Evolutionary conservation across 2,113 vertebrate genomes (phyloP).

Genomic region (Esox niger): DNA sequence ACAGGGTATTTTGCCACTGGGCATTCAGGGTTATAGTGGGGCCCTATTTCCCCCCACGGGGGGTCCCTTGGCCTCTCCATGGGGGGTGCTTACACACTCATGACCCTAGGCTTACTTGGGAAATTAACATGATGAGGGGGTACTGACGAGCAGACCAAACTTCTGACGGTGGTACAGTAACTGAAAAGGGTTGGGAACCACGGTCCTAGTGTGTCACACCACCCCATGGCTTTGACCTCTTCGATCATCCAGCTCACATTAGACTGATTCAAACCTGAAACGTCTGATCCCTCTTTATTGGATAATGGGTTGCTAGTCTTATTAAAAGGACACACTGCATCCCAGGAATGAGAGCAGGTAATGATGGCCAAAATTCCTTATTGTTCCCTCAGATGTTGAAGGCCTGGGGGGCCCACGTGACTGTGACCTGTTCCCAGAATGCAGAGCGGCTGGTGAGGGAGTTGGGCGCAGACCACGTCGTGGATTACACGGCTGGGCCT

Average conservation of each 20-base stretch:
- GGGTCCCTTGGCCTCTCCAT: too few species aligned
- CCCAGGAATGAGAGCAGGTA: background rate
- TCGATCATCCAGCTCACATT: background rate
- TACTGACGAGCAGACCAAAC: too few species aligned
- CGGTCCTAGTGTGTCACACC: slow-evolving; percentile 3
- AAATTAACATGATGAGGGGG: too few species aligned
- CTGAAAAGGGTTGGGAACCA: background rate
- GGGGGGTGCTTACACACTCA: too few species aligned
- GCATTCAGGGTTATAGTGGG: too few species aligned
- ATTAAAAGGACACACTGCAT: background rate
- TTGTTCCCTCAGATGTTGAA: slow-evolving; percentile 81
- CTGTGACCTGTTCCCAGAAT: slow-evolving; percentile 89
- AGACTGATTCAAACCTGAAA: background rate
- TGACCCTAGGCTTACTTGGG: too few species aligned
- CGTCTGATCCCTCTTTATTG: background rate
- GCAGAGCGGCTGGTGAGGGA: slow-evolving; percentile 78
- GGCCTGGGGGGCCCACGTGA: slow-evolving; percentile 90
- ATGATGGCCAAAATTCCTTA: background rate
- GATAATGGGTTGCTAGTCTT: background rate
- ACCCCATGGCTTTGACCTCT: slow-evolving; percentile 9
- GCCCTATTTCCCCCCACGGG: too few species aligned
- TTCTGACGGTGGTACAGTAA: too few species aligned
- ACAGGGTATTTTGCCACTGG: too few species aligned
- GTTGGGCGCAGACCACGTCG: slow-evolving; percentile 83
- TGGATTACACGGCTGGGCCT: slow-evolving; percentile 84